phyloP scores from a whole-genome alignment of 2,888 invertebrate genomes.

The Corythucha ciliata region DNA sequence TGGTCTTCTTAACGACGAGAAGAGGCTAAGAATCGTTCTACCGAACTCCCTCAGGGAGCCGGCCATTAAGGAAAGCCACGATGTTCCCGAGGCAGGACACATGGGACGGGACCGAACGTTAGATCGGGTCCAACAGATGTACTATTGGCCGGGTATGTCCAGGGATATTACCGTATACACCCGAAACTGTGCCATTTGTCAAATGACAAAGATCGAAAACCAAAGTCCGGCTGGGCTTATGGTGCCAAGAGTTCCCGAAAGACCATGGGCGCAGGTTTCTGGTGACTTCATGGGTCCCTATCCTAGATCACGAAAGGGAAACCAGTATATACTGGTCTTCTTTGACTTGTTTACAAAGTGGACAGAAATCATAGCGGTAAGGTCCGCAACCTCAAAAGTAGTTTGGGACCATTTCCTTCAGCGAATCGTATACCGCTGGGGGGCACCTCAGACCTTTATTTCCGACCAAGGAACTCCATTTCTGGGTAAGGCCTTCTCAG shows the following conservation, averaged over 20 bases:
- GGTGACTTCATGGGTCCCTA: no score
- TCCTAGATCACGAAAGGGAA: no score
- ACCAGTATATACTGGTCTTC: no score
- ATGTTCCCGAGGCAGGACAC: slow-evolving; percentile 18
- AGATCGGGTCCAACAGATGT: slow-evolving; percentile 6
- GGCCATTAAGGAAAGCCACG: slow-evolving; percentile 5
- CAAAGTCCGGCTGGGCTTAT: slow-evolving; percentile 8
- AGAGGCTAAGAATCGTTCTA: slow-evolving; percentile 11
- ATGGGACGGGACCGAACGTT: slow-evolving; percentile 19
- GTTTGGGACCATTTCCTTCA: no score
- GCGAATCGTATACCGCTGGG: no score
- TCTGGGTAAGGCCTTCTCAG: no score
- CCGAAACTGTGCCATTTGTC: slow-evolving; percentile 1
- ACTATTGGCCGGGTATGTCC: slow-evolving; percentile 10
- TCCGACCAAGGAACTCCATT: no score
- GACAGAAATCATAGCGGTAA: no score
- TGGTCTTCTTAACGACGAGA: slow-evolving; percentile 10
- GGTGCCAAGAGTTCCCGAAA: neutral
- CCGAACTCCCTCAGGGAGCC: neutral
- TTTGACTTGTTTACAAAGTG: no score
- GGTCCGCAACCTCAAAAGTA: no score
- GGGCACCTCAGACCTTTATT: no score
- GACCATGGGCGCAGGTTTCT: neutral
- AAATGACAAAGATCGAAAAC: neutral
- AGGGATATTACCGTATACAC: slow-evolving; percentile 7